phyloP scores from a whole-genome alignment of 2,888 invertebrate species.

The Caenorhabditis doughertyi region DNA sequence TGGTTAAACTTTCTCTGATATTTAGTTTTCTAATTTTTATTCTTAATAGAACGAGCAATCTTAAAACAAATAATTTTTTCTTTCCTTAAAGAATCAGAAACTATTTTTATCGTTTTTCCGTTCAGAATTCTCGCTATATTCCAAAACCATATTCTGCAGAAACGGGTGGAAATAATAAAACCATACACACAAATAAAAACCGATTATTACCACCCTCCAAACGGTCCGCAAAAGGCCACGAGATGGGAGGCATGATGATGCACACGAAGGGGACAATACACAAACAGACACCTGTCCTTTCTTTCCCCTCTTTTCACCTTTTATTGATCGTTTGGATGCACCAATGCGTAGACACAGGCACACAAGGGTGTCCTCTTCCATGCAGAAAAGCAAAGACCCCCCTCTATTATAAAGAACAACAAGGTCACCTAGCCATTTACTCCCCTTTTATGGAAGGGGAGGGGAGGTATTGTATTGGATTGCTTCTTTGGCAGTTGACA shows the following conservation, averaged over 20 bases:
- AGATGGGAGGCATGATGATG: not conserved
- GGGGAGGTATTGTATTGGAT: not conserved
- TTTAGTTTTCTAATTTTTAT: too few species aligned
- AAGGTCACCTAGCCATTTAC: conserved; percentile 20
- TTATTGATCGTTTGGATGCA: conserved; percentile 45
- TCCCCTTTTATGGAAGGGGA: not conserved
- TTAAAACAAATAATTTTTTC: too few species aligned
- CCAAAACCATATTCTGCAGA: too few species aligned
- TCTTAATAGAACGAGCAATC: too few species aligned
- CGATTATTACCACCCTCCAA: not conserved
- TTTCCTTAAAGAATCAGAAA: too few species aligned
- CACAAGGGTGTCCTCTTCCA: not conserved
- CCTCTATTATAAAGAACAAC: conserved; percentile 37
- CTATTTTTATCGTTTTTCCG: too few species aligned
- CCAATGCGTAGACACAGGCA: conserved; percentile 17
- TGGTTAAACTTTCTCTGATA: too few species aligned
- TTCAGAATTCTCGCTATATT: too few species aligned
- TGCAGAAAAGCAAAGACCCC: too few species aligned
- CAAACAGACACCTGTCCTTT: conserved; percentile 13
- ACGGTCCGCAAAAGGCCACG: not conserved
- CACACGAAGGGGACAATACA: too few species aligned
- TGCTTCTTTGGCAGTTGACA: too few species aligned
- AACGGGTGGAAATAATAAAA: too few species aligned
- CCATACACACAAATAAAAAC: not conserved
- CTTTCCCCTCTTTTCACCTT: not conserved